A percentile compares a stretch with the other conserved stretches of the same genome.
phyloP scores from a whole-genome alignment of 1,140 invertebrate genomes.

The Venustaconcha ellipsiformis region DNA sequence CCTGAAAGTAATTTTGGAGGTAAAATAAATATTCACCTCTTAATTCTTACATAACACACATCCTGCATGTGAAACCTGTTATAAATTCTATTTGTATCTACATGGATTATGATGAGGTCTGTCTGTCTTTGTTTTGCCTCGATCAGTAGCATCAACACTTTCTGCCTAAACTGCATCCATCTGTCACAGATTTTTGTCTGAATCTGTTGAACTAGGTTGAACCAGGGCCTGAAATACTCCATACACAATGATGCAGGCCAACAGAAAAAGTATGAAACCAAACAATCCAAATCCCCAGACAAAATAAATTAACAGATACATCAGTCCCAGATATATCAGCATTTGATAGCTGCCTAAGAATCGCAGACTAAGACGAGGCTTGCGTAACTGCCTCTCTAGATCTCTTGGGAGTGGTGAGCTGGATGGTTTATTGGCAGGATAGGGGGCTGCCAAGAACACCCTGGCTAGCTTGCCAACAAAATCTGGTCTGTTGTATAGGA shows the following conservation, averaged over 20 bases:
- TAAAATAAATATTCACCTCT: too few relatives aligned
- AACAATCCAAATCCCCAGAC: slow-evolving; percentile 46
- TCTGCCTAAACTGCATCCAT: too few relatives aligned
- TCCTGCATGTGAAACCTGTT: too few relatives aligned
- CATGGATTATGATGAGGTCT: too few relatives aligned
- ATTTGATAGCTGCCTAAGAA: slow-evolving; percentile 77
- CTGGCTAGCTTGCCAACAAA: slow-evolving; percentile 76
- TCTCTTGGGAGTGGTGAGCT: slow-evolving; percentile 72
- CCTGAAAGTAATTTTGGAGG: too few relatives aligned
- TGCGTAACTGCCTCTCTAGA: slow-evolving; percentile 72
- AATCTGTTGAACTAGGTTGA: background rate
- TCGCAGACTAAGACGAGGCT: slow-evolving; percentile 79
- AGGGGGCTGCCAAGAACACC: slow-evolving; percentile 77
- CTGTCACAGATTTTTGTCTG: too few relatives aligned
- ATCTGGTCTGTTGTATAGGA: slow-evolving; percentile 75
- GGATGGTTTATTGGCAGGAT: slow-evolving; percentile 66
- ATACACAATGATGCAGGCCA: slow-evolving; percentile 28
- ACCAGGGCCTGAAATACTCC: slow-evolving; percentile 32
- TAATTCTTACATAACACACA: too few relatives aligned
- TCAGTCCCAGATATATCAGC: slow-evolving; percentile 63
- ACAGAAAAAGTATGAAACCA: slow-evolving; percentile 40
- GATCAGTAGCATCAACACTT: too few relatives aligned
- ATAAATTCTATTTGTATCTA: too few relatives aligned
- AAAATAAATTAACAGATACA: slow-evolving; percentile 46
- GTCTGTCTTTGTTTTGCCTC: too few relatives aligned